These are phyloP conservation scores for Lochmaea capreae DNA, from an alignment of 2,888 invertebrate species.

Conservation along the genomic window DNA sequence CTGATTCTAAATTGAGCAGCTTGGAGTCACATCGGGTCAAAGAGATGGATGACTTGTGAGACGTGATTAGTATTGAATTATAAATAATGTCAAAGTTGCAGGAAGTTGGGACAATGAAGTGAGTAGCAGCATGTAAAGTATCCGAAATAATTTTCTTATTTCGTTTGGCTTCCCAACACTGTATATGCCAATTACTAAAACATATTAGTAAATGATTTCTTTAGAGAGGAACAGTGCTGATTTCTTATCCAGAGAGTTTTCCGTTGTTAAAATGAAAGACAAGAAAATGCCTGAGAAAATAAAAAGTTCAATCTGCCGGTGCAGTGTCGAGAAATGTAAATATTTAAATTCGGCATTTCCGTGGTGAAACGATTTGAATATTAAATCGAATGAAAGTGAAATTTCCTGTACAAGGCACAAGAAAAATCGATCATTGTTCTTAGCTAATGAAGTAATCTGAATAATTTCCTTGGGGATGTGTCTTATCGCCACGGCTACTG, in stretches of 20 bases:
- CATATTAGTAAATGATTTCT: too few species aligned
- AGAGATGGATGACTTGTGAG: too few species aligned
- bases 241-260: conserved; percentile 1
- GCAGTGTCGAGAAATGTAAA: conserved; percentile 41
- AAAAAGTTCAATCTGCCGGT: conserved; percentile 32
- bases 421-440: conserved; percentile 30
- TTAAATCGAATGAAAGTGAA: conserved; percentile 42
- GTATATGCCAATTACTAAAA: too few species aligned
- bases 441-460: conserved; percentile 31
- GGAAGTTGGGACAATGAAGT: too few species aligned
- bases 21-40: too few species aligned
- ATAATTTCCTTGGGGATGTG: conserved; percentile 32
- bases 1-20: too few species aligned
- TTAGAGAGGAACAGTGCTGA: conserved; percentile 1
- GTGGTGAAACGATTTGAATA: conserved; percentile 41
- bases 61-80: too few species aligned
- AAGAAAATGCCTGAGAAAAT: conserved; percentile 7
- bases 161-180: too few species aligned
- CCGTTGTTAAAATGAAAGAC: not conserved
- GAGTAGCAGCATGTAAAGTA: too few species aligned
- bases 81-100: too few species aligned
- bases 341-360: conserved; percentile 46
- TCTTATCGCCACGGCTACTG: not conserved
- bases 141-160: too few species aligned
- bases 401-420: conserved; percentile 30